Conservation (phyloP, 2,888 invertebrate species). For the Itoplectis maculator region DNA sequence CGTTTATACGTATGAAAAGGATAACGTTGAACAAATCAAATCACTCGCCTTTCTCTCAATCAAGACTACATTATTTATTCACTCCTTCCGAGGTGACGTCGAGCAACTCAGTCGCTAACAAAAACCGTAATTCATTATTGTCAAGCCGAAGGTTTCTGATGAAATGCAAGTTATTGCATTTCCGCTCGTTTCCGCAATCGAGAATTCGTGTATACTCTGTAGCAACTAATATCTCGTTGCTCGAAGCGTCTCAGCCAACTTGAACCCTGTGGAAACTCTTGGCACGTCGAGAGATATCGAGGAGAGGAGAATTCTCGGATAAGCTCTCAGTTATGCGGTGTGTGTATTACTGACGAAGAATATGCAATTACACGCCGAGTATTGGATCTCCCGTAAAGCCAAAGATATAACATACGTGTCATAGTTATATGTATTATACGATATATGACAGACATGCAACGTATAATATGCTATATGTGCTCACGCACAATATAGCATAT, state of each 20-base stretch:
- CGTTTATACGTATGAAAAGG: background rate
- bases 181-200: constrained; percentile 78
- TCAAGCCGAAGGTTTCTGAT: too few relatives aligned
- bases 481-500: constrained; percentile 47
- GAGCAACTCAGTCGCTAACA: too few relatives aligned
- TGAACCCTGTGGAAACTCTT: constrained; percentile 13
- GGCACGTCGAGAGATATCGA: constrained; percentile 47
- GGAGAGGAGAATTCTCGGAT: constrained; percentile 55
- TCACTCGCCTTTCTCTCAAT: background rate
- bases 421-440: constrained; percentile 52
- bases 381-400: constrained; percentile 11
- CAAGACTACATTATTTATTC: background rate
- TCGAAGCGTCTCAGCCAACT: constrained; percentile 43
- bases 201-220: constrained; percentile 76
- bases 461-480: too few relatives aligned
- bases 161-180: background rate
- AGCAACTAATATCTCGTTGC: constrained; percentile 71
- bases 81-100: too few relatives aligned
- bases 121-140: too few relatives aligned
- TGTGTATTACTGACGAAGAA: constrained; percentile 3
- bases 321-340: constrained; percentile 10
- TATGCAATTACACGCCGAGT: constrained; percentile 3
- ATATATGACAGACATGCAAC: too few relatives aligned
- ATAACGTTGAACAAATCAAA: background rate
- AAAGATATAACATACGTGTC: constrained; percentile 9